These are phyloP conservation scores for Rhinichthys osculus DNA, from an alignment of 2,797 vertebrate species.

Conservation along the genomic window DNA sequence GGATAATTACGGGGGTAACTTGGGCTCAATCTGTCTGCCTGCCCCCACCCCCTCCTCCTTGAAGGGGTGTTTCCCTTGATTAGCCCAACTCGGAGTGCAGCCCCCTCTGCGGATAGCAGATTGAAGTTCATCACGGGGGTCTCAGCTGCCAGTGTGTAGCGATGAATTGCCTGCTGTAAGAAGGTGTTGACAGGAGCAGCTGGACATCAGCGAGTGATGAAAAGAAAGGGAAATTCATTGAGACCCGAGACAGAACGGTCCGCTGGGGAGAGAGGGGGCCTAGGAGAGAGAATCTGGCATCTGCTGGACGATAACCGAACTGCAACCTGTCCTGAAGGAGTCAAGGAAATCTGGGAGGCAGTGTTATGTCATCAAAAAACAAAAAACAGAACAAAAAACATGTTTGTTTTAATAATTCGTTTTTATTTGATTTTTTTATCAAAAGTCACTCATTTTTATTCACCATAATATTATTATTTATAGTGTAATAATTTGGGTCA, in stretches of 20 bases:
- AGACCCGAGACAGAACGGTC: conserved; percentile 85
- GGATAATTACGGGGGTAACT: conserved; percentile 82
- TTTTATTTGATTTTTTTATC: neutral
- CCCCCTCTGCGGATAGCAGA: conserved; percentile 85
- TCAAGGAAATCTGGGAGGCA: conserved; percentile 4
- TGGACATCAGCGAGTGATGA: conserved; percentile 94
- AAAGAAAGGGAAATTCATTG: conserved; percentile 95
- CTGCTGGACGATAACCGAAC: conserved; percentile 76
- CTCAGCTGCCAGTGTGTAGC: conserved; percentile 93
- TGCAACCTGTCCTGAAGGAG: conserved; percentile 68
- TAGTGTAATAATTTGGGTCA: neutral
- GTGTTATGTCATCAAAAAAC: conserved; percentile 20
- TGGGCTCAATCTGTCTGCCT: conserved; percentile 81
- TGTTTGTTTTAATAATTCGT: neutral
- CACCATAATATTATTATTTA: neutral
- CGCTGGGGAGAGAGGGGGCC: conserved; percentile 73
- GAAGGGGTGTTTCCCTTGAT: conserved; percentile 85
- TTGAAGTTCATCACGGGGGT: conserved; percentile 92
- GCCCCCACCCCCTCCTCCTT: conserved; percentile 74
- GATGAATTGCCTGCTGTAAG: conserved; percentile 94
- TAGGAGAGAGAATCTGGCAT: conserved; percentile 68
- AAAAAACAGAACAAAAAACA: neutral
- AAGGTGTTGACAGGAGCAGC: conserved; percentile 99
- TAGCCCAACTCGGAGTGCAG: conserved; percentile 84
- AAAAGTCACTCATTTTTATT: neutral